Evolutionary conservation across 2,113 vertebrate genomes (phyloP).

Genomic region (Aegotheles bennettii): DNA sequence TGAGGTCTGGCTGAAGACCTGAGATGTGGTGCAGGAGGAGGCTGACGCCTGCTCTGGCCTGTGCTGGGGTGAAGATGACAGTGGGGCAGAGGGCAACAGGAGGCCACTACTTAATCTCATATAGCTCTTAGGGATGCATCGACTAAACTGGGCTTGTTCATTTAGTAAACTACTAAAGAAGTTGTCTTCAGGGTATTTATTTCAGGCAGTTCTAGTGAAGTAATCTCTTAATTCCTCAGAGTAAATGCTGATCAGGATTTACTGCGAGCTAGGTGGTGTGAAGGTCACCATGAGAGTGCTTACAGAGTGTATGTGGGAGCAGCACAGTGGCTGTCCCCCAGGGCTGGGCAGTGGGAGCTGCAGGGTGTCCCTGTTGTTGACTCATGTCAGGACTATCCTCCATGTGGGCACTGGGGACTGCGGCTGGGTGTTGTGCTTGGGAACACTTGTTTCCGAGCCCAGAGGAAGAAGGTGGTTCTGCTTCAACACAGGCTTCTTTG

Average conservation of each 20-base stretch:
- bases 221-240: conserved; percentile 42
- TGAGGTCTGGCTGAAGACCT: not conserved
- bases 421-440: fast-evolving
- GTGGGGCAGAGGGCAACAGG: not conserved
- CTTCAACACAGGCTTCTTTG: not conserved
- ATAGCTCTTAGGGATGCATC: not conserved
- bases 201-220: not conserved
- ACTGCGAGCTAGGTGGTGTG: not conserved
- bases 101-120: not conserved
- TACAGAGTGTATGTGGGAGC: not conserved
- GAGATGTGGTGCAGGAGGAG: no score
- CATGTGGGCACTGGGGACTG: fast-evolving
- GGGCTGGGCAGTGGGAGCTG: not conserved
- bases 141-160: not conserved
- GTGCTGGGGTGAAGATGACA: not conserved
- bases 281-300: not conserved
- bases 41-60: not conserved
- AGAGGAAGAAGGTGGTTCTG: not conserved
- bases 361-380: not conserved
- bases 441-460: not conserved
- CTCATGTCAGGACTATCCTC: not conserved
- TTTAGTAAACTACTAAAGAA: not conserved
- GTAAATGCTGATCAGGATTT: conserved; percentile 16
- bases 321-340: not conserved
- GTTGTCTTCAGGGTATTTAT: not conserved